Percentiles rank a stretch among this genome's conserved stretches.
These are phyloP conservation scores for Amblyjoppa proteus DNA, from an alignment of 2,888 invertebrate genomes.

Conservation along the genomic window DNA sequence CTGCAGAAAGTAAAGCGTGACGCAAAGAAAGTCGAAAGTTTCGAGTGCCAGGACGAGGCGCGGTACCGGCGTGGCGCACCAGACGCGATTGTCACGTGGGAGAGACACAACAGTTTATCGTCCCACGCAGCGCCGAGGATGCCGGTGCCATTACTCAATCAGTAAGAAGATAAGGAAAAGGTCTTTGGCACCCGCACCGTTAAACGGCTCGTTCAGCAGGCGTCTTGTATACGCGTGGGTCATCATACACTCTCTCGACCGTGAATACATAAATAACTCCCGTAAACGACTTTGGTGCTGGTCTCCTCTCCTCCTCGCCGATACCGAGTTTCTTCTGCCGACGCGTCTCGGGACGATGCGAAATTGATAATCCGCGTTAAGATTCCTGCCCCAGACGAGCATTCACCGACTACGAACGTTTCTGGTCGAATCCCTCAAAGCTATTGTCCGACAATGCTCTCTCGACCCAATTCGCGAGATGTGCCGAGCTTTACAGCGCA, in stretches of 20 bases:
- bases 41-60: constrained; percentile 40
- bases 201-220: constrained; percentile 29
- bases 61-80: constrained; percentile 63
- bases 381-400: constrained; percentile 27
- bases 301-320: background rate
- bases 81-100: constrained; percentile 70
- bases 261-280: constrained; percentile 41
- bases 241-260: constrained; percentile 5
- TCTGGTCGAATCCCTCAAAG: constrained; percentile 42
- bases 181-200: constrained; percentile 72
- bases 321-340: background rate
- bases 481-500: constrained; percentile 34
- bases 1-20: background rate
- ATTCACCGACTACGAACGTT: constrained; percentile 23
- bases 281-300: background rate
- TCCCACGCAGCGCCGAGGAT: constrained; percentile 72
- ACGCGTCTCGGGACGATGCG: background rate
- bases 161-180: constrained; percentile 73
- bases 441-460: constrained; percentile 40
- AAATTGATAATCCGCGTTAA: constrained; percentile 29
- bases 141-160: constrained; percentile 76
- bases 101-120: constrained; percentile 78
- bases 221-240: constrained; percentile 33
- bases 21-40: constrained; percentile 1
- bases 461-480: constrained; percentile 45